Conservation (phyloP, 2,888 invertebrate genomes). For the Glaucopsyche alexis region DNA sequence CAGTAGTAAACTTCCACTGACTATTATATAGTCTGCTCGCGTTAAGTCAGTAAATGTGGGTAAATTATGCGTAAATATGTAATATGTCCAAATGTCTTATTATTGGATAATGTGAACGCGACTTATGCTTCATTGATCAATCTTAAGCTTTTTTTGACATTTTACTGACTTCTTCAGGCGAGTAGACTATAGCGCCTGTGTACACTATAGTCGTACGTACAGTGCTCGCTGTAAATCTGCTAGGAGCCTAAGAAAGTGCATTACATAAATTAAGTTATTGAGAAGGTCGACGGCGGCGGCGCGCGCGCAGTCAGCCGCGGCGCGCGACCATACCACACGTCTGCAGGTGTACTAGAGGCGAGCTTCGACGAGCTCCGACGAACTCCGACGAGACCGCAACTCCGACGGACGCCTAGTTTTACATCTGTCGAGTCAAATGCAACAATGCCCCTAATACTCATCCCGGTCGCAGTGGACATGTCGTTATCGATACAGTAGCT, state of each 20-base stretch:
- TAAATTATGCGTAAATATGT: too few relatives aligned
- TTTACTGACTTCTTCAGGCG: too few relatives aligned
- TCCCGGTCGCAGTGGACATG: constrained; percentile 70
- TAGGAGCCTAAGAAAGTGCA: constrained; percentile 65
- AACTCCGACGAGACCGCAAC: constrained; percentile 35
- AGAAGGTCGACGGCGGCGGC: constrained; percentile 66
- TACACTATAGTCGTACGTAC: neutral
- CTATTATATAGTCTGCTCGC: neutral
- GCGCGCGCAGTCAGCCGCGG: constrained; percentile 63
- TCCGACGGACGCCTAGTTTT: constrained; percentile 32
- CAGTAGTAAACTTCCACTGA: neutral
- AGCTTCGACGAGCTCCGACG: constrained; percentile 45
- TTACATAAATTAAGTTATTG: constrained; percentile 76
- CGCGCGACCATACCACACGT: constrained; percentile 74
- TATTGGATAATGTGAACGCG: too few relatives aligned
- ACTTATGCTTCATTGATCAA: too few relatives aligned
- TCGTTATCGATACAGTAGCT: constrained; percentile 74
- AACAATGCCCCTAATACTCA: constrained; percentile 62
- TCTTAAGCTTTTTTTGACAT: too few relatives aligned
- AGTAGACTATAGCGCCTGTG: too few relatives aligned
- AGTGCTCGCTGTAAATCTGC: constrained; percentile 51
- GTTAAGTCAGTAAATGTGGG: too few relatives aligned
- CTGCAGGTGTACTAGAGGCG: constrained; percentile 78
- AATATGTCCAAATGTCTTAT: too few relatives aligned
- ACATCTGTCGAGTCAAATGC: constrained; percentile 30